These are phyloP conservation scores for Doryteuthis pealeii DNA, from an alignment of 1,140 invertebrate genomes.

Conservation along the genomic window DNA sequence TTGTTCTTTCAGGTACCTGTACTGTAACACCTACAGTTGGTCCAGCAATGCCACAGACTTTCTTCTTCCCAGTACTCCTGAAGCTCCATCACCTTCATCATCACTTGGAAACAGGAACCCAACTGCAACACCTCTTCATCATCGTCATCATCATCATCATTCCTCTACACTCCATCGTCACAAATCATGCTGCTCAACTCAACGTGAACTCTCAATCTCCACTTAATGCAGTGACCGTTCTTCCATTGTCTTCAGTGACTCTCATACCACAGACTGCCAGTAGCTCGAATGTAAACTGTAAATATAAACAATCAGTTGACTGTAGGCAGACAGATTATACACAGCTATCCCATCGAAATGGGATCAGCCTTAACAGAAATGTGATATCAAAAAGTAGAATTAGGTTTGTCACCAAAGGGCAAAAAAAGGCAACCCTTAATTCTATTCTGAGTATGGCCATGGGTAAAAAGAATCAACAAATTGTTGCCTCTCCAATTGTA, in stretches of 20 bases:
- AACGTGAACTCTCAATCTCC: background rate
- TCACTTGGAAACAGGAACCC: background rate
- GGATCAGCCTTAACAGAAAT: background rate
- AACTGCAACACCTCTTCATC: too few species aligned
- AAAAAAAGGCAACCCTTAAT: background rate
- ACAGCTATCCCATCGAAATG: background rate
- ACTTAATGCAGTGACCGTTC: background rate
- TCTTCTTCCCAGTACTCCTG: background rate
- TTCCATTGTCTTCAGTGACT: constrained; percentile 7
- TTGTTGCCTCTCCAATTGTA: too few species aligned
- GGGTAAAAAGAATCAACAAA: too few species aligned
- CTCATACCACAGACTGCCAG: background rate
- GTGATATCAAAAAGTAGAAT: background rate
- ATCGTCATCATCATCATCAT: too few species aligned
- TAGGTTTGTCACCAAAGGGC: background rate
- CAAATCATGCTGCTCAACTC: background rate
- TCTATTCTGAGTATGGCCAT: too few species aligned
- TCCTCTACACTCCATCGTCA: background rate
- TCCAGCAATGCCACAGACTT: background rate
- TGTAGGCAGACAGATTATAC: background rate
- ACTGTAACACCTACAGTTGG: background rate
- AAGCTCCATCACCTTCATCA: background rate
- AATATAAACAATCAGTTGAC: background rate
- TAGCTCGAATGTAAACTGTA: too few species aligned
- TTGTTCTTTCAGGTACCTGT: background rate